Conservation (phyloP, 1,140 invertebrate genomes). For the Wiebesia pumilae region DNA sequence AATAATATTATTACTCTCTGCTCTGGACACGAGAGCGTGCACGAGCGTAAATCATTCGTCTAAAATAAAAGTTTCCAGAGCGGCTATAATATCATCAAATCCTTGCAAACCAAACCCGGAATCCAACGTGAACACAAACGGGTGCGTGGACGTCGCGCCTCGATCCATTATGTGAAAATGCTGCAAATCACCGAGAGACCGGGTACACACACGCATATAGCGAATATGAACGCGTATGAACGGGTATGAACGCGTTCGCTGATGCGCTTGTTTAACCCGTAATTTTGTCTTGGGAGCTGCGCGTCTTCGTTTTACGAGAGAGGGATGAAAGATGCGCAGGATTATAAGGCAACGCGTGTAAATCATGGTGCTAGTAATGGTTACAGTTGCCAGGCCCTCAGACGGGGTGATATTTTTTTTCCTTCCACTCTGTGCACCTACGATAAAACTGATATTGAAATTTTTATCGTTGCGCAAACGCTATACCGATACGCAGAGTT, state of each 20-base stretch:
- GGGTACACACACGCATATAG: not conserved
- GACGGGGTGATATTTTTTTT: not conserved
- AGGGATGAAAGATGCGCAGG: conserved; percentile 43
- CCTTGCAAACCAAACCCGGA: too few relatives aligned
- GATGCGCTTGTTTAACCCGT: conserved; percentile 46
- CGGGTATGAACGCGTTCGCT: conserved; percentile 38
- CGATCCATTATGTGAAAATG: conserved; percentile 40
- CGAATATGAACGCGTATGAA: too few relatives aligned
- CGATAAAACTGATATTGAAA: conserved; percentile 16
- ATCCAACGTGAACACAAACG: not conserved
- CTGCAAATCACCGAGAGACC: conserved; percentile 33
- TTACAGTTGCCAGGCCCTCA: not conserved
- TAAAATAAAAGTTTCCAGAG: not conserved
- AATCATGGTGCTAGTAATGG: conserved; percentile 24
- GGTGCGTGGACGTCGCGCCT: not conserved
- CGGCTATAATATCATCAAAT: not conserved
- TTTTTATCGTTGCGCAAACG: not conserved
- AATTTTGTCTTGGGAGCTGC: conserved; percentile 40
- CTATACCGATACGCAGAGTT: not conserved
- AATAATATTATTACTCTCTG: not conserved
- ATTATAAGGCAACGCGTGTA: conserved; percentile 34
- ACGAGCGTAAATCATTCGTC: not conserved
- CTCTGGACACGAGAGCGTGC: not conserved
- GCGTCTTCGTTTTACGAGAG: conserved; percentile 30
- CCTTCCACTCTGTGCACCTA: not conserved